Evolutionary conservation across 2,888 invertebrate species (phyloP).

Genomic region (Agrotis clavis): DNA sequence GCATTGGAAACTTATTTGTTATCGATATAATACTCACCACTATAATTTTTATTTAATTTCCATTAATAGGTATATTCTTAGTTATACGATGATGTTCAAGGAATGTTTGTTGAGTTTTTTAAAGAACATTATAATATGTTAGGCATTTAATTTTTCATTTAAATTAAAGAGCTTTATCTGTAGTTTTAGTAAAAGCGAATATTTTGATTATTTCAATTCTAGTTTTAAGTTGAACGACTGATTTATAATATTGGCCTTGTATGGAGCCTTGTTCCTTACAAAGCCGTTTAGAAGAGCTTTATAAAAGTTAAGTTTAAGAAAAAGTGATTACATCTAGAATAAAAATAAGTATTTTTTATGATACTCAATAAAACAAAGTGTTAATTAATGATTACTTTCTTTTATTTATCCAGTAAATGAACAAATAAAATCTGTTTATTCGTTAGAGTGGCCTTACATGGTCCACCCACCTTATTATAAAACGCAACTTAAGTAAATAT

Average conservation of each 20-base stretch:
- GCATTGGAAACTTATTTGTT: conserved; percentile 1
- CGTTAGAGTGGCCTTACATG: too few relatives aligned
- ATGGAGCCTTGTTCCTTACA: conserved; percentile 1
- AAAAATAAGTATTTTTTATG: not conserved
- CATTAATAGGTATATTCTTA: not conserved
- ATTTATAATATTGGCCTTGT: not conserved
- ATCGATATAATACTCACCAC: conserved; percentile 1
- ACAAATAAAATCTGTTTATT: too few relatives aligned
- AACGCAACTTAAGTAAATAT: too few relatives aligned
- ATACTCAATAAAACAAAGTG: too few relatives aligned
- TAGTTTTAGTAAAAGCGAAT: not conserved
- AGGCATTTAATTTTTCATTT: not conserved
- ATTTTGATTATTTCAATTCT: not conserved
- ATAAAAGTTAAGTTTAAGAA: not conserved
- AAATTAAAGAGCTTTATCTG: not conserved
- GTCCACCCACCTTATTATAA: too few relatives aligned
- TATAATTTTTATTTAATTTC: not conserved
- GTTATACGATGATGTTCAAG: not conserved
- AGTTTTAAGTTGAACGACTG: not conserved
- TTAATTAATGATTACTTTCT: too few relatives aligned
- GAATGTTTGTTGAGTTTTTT: not conserved
- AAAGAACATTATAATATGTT: not conserved
- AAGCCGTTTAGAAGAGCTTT: not conserved
- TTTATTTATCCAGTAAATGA: too few relatives aligned
- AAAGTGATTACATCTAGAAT: not conserved